Evolutionary conservation across 2,888 invertebrate genomes (phyloP), one percentile per base, ranked within the genome.

Genomic region (Phlogophora meticulosa): DNA sequence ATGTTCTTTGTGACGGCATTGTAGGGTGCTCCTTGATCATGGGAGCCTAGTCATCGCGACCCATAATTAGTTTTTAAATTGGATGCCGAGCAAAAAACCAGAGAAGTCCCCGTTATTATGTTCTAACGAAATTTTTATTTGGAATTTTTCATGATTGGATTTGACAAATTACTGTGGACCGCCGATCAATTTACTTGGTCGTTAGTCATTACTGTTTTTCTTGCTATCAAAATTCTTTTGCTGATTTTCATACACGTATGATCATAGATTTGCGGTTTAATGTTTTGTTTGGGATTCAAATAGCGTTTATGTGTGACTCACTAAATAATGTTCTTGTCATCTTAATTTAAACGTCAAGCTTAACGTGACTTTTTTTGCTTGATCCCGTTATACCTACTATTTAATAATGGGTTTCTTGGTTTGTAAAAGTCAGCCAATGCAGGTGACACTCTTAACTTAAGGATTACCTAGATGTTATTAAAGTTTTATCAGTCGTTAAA

Each of bases 41-140:
- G 90, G 88, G 88, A 88, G 91, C 88, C 93, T 92, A 94, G 93
- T 93, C 94, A 92, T 92, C 90, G 88, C 86, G 87, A 87, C 86
- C 88, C 90, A 90, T 95, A 93, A 95, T 95, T 95, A 95, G 93
- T 93, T 95, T 94, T 94, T 92, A 94, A 94, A 95, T 95, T 95
- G 94, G 94, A 92, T 91, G 87, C 81, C 79, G 66, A 85, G 89
- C 90, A 91, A 93, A 94, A 94, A 94, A 90, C 88, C 88, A 87
- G 86, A 89, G 89, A 91, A 91, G 91, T 91, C 91, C 87, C 91
- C 92, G 91, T 92, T 92, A 92, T 93, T 92, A 92, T 88, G 86
- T 83, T 92, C 91, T 91, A 91, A 90, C 85, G 90, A 89, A 91
- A 88, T 86, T 90, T 87, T 88, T 88, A 86, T 89, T 88, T 88